phyloP scores from a whole-genome alignment of 2,113 vertebrate species.

The Xiphophorus couchianus region DNA sequence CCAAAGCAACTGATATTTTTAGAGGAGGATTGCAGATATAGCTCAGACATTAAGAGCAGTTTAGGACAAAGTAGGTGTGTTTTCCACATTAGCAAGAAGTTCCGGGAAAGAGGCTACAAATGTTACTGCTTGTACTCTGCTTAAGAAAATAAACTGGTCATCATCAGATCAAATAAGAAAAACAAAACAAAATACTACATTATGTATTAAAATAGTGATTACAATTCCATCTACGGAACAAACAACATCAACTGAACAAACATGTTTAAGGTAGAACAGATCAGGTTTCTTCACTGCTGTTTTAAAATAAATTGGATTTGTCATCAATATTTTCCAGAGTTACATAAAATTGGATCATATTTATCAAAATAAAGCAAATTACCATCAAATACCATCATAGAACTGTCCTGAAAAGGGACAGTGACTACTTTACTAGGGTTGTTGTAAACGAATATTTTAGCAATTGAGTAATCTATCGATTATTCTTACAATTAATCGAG shows the following conservation, averaged over 20 bases:
- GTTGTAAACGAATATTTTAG: too few relatives aligned
- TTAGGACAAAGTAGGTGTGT: constrained; percentile 10
- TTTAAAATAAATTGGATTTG: not conserved
- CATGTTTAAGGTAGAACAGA: too few relatives aligned
- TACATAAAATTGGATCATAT: not conserved
- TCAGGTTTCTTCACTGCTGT: not conserved
- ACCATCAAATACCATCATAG: not conserved
- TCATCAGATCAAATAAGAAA: not conserved
- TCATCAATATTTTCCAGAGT: not conserved
- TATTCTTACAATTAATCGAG: too few relatives aligned
- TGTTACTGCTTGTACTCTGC: not conserved
- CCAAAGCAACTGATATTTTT: constrained; percentile 58
- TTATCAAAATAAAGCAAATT: not conserved
- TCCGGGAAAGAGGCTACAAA: not conserved
- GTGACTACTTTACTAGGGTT: not conserved
- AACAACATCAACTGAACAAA: too few relatives aligned
- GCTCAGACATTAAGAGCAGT: constrained; percentile 41
- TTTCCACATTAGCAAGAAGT: constrained; percentile 16
- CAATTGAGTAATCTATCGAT: too few relatives aligned
- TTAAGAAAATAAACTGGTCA: not conserved
- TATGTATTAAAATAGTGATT: not conserved
- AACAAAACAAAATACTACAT: not conserved
- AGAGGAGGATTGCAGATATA: constrained; percentile 39
- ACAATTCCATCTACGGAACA: not conserved
- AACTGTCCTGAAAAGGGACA: not conserved